Evolutionary conservation across 2,113 vertebrate species (phyloP).

Genomic region (Perca fluviatilis): DNA sequence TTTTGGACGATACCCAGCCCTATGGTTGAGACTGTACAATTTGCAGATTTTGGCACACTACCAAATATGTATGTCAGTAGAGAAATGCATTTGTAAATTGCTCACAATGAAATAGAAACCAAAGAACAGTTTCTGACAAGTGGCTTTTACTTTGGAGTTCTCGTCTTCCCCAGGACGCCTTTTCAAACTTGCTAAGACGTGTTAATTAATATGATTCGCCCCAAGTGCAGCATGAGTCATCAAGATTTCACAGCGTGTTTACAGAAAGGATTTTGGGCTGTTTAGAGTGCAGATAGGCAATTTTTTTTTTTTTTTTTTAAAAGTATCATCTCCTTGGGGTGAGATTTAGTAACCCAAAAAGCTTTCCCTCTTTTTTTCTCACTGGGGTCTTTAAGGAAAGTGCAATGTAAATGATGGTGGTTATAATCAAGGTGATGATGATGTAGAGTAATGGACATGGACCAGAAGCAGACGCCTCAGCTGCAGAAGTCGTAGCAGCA

Average conservation of each 20-base stretch:
- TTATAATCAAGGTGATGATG: conserved; percentile 56
- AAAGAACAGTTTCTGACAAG: conserved; percentile 29
- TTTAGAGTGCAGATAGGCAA: conserved; percentile 43
- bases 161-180: conserved; percentile 29
- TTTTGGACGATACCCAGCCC: no score
- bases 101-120: conserved; percentile 29
- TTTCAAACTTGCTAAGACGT: conserved; percentile 55
- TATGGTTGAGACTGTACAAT: not conserved
- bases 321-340: conserved; percentile 60
- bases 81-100: not conserved
- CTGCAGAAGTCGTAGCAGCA: not conserved
- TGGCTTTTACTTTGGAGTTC: conserved; percentile 40
- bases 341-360: conserved; percentile 45
- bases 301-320: conserved; percentile 33
- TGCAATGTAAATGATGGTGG: conserved; percentile 53
- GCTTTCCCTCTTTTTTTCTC: conserved; percentile 32
- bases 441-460: conserved; percentile 38
- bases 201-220: conserved; percentile 68
- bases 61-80: not conserved
- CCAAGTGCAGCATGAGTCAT: conserved; percentile 63
- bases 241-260: conserved; percentile 62
- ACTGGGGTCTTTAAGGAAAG: conserved; percentile 46
- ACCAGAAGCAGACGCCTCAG: conserved; percentile 1
- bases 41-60: not conserved
- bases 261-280: conserved; percentile 45